Conservation (phyloP, 2,888 invertebrate genomes). For the Rhagium mordax region DNA sequence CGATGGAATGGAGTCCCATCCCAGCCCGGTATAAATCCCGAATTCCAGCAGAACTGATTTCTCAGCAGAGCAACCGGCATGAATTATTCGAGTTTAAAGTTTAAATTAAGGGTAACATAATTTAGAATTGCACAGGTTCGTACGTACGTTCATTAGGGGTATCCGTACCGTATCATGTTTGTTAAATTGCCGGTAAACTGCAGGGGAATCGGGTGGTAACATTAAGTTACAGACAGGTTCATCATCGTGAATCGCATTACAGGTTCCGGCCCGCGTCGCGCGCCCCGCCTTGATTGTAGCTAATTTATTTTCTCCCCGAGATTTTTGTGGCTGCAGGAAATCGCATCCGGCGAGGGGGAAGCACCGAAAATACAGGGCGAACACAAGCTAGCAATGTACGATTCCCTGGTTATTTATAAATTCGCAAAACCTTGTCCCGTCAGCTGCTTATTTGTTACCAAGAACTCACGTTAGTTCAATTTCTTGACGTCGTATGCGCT, state of each 20-base stretch:
- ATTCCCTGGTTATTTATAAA: too few relatives aligned
- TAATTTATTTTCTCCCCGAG: neutral
- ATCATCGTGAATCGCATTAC: constrained; percentile 30
- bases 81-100: constrained; percentile 43
- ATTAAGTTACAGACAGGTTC: constrained; percentile 25
- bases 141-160: constrained; percentile 44
- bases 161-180: constrained; percentile 48
- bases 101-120: constrained; percentile 42
- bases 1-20: neutral
- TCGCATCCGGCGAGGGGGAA: neutral
- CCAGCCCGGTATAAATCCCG: constrained; percentile 5
- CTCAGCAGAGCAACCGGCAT: constrained; percentile 30
- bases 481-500: too few relatives aligned
- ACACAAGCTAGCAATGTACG: too few relatives aligned
- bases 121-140: constrained; percentile 40
- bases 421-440: too few relatives aligned
- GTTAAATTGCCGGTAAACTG: constrained; percentile 52
- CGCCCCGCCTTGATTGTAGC: constrained; percentile 1
- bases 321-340: constrained; percentile 2
- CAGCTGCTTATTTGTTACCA: too few relatives aligned
- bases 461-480: too few relatives aligned
- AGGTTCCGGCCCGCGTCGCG: neutral
- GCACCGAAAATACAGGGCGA: too few relatives aligned
- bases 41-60: constrained; percentile 33
- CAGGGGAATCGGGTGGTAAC: constrained; percentile 39